Conservation (phyloP, 2,113 vertebrate genomes). For the Bujurquina vittata region DNA sequence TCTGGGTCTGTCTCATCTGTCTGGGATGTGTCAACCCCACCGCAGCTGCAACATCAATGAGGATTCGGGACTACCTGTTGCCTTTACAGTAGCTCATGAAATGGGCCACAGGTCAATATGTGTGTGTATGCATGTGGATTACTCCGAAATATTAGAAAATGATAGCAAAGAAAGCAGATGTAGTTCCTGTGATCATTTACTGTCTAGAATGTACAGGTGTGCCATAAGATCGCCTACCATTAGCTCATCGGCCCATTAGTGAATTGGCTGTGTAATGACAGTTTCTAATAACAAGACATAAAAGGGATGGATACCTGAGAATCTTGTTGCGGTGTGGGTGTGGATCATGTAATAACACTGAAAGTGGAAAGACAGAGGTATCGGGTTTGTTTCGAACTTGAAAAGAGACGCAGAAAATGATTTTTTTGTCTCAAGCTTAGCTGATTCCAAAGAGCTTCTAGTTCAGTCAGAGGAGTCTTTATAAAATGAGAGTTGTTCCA, state of each 20-base stretch:
- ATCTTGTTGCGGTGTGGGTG: neutral
- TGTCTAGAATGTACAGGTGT: neutral
- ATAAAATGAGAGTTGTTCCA: neutral
- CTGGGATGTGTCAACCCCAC: conserved; percentile 96
- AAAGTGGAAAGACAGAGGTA: neutral
- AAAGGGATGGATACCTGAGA: conserved; percentile 13
- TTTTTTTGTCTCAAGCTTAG: neutral
- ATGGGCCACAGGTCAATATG: conserved; percentile 92
- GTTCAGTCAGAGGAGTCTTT: neutral
- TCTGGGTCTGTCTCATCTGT: conserved; percentile 95
- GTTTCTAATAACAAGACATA: conserved; percentile 15
- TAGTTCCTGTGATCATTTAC: neutral
- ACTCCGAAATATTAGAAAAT: neutral
- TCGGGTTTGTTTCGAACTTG: neutral
- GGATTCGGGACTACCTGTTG: conserved; percentile 93
- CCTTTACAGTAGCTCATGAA: conserved; percentile 97
- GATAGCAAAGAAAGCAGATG: conserved; percentile 17
- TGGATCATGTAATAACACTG: neutral
- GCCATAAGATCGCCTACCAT: conserved; percentile 6
- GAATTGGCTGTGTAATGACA: conserved; percentile 14
- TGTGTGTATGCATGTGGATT: neutral
- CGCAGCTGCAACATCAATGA: conserved; percentile 98
- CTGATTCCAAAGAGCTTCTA: neutral
- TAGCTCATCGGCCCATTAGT: neutral
- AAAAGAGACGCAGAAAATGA: neutral